Base-by-base conservation (phyloP, 1,140 invertebrate genomes). In the Lucilia sericata region DNA sequence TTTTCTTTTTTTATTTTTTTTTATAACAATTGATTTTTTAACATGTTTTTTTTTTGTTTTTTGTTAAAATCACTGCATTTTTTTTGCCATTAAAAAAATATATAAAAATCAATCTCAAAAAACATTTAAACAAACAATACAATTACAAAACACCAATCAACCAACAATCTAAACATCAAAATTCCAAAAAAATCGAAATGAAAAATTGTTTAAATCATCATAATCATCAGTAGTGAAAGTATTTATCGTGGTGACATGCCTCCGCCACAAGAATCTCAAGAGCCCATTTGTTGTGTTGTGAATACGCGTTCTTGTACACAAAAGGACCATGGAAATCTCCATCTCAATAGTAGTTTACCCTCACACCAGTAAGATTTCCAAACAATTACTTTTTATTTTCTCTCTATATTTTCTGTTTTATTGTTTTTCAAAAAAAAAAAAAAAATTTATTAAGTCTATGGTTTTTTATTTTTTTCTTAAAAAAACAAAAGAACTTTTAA, bases 231-330 rank as follows among this genome's bases (percentile, higher is more conserved):
- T 88, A 89, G 88, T 87, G 88, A 88, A 85, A 84, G 86, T 74
- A 88, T 90, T 94, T 94, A 92, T 93, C 94, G 94, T 92, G 94
- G 94, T 90, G 94, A 94, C 92, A 91, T 93, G 89, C 90, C 87
- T 65, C 87, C 86, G 82, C 87, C 86, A 76, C 87, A 25, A 19
- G 47, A 47, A 47, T 21, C 47, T 49, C 76, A 87, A 84, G 82
- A 42, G 88, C 85, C 88, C 88, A 83, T 14, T 78, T 74, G 30
- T 51, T 60, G 84, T 80, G 42, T 51, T 74, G 74, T n/a, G 49
- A 82, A 60, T 65, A 51, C 82, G 51, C 76, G 80, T 70, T 30
- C 25, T 30, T 65, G 30, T 76, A 42, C 30, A 60, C 55, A 60
- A 21, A 70, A 85, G 75, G 85, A 86, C 13, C 85, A 87, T 84